phyloP scores from a whole-genome alignment of 2,113 vertebrate genomes.

The Colaptes auratus region DNA sequence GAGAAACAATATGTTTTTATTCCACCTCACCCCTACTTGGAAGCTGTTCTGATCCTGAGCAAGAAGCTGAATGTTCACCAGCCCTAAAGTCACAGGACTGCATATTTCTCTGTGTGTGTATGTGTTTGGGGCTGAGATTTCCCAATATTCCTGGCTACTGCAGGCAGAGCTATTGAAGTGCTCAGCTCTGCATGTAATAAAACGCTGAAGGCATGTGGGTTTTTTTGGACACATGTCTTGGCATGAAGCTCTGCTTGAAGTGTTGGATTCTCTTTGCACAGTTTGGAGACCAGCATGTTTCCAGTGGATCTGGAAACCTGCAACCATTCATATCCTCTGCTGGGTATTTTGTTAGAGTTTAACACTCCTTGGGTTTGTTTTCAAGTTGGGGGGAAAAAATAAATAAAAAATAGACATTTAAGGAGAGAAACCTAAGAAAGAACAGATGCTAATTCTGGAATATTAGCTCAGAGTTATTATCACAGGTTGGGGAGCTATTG shows the following conservation, averaged over 20 bases:
- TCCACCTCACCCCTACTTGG: neutral
- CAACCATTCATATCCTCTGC: slow-evolving; percentile 62
- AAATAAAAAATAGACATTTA: neutral
- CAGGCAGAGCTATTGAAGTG: slow-evolving; percentile 38
- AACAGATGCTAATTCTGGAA: slow-evolving; percentile 53
- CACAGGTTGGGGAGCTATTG: slow-evolving; percentile 27
- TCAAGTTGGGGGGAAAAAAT: slow-evolving; percentile 31
- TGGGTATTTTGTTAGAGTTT: slow-evolving; percentile 65
- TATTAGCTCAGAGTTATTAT: slow-evolving; percentile 25
- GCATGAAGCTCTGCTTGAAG: slow-evolving; percentile 55
- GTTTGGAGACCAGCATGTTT: slow-evolving; percentile 67
- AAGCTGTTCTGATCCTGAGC: neutral
- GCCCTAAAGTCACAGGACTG: slow-evolving; percentile 27
- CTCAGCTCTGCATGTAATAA: slow-evolving; percentile 65
- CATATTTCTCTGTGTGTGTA: slow-evolving; percentile 35
- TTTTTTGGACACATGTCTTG: slow-evolving; percentile 72
- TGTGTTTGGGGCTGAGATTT: slow-evolving; percentile 63
- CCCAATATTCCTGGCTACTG: slow-evolving; percentile 65
- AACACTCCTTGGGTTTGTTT: slow-evolving; percentile 64
- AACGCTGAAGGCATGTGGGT: slow-evolving; percentile 74
- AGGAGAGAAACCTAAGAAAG: slow-evolving; percentile 50
- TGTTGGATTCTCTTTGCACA: slow-evolving; percentile 60
- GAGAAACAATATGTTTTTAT: neutral
- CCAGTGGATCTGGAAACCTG: slow-evolving; percentile 70
- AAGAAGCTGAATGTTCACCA: neutral